Conservation (phyloP, 2,797 vertebrate genomes). For the Cheracebus regulus region DNA sequence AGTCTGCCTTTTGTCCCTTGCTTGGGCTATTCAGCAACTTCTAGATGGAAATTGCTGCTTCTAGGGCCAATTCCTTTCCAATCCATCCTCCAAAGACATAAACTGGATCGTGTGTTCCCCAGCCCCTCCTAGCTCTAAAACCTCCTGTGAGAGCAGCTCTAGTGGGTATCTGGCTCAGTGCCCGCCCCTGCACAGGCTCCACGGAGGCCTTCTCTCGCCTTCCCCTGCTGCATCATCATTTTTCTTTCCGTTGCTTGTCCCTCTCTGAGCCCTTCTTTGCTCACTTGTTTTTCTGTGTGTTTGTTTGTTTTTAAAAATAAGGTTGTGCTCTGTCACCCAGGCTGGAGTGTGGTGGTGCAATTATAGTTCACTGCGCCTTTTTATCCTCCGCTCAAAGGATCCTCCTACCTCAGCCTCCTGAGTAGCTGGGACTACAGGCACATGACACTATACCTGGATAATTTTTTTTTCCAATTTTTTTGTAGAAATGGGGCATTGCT, state of each 20-base stretch:
- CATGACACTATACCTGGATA: background rate
- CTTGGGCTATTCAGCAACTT: background rate
- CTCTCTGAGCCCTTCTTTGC: background rate
- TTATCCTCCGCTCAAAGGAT: background rate
- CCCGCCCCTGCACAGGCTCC: rapidly evolving
- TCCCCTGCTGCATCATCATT: background rate
- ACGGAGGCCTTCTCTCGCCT: rapidly evolving
- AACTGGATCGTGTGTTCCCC: background rate
- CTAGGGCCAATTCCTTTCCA: background rate
- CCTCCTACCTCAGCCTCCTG: background rate
- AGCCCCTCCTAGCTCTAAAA: background rate
- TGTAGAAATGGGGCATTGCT: background rate
- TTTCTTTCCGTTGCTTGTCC: rapidly evolving
- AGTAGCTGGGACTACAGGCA: background rate
- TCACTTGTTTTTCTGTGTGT: background rate
- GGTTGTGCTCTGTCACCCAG: background rate
- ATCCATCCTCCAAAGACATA: background rate
- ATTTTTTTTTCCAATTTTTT: background rate
- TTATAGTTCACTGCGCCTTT: background rate
- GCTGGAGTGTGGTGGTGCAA: background rate
- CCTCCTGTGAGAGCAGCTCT: rapidly evolving
- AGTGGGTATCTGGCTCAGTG: rapidly evolving
- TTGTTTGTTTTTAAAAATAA: background rate
- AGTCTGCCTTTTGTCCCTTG: no score
- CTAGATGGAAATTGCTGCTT: background rate